These are phyloP conservation scores for Chrysina gloriosa DNA, from an alignment of 2,888 invertebrate species.

Conservation along the genomic window DNA sequence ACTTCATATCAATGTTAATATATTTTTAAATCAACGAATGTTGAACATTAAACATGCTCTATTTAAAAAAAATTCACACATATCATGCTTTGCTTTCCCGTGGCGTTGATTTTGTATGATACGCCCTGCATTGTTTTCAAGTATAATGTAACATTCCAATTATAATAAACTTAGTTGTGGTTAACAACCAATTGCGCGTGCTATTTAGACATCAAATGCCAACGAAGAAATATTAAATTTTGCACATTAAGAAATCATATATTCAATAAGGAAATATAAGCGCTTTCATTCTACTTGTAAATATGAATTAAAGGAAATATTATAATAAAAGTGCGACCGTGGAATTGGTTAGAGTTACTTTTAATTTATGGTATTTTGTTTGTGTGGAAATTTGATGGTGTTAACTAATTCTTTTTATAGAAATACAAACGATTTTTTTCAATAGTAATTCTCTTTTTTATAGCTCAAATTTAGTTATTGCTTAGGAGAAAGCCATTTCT, in stretches of 20 bases:
- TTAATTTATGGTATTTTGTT: constrained; percentile 8
- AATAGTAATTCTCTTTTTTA: not conserved
- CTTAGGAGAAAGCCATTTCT: not conserved
- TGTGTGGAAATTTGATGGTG: constrained; percentile 15
- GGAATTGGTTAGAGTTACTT: constrained; percentile 37
- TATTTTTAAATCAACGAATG: no score
- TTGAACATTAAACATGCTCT: no score
- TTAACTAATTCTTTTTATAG: constrained; percentile 20
- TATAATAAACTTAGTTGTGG: constrained; percentile 8
- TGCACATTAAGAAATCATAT: constrained; percentile 35
- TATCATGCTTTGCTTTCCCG: not conserved
- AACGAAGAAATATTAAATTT: constrained; percentile 40
- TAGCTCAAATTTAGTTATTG: not conserved
- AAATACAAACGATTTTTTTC: not conserved
- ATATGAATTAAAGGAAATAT: constrained; percentile 34
- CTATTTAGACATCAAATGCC: constrained; percentile 34
- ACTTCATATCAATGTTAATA: no score
- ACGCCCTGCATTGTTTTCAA: not conserved
- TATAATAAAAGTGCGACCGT: constrained; percentile 21
- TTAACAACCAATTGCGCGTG: constrained; percentile 11
- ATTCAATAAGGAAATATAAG: constrained; percentile 31
- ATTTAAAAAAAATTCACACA: no score
- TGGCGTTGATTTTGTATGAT: constrained; percentile 3
- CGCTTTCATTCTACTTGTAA: constrained; percentile 37
- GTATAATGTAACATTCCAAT: not conserved